A percentile compares a stretch with the other conserved stretches of the same genome.
These are phyloP conservation scores for Sebastes dallii DNA, from an alignment of 2,797 vertebrate genomes.

Conservation along the genomic window DNA sequence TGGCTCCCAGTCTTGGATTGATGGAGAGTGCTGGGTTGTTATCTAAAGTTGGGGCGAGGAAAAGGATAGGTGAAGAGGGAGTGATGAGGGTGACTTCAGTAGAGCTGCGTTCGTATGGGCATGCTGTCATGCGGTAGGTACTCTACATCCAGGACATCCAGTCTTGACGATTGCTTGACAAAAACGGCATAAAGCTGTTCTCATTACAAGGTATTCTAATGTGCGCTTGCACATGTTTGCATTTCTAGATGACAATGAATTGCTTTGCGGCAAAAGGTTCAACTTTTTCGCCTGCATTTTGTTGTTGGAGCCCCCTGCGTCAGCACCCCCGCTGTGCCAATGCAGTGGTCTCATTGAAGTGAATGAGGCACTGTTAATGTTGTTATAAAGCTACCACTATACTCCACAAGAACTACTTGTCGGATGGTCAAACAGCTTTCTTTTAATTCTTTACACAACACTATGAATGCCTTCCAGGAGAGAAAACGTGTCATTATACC, in stretches of 20 bases:
- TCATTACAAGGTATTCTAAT: not conserved
- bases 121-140: not conserved
- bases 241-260: not conserved
- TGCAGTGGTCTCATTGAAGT: not conserved
- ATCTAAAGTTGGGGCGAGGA: slow-evolving; percentile 63
- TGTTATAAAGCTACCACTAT: not conserved
- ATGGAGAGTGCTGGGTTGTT: slow-evolving; percentile 56
- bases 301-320: not conserved
- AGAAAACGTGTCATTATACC: not conserved
- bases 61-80: slow-evolving; percentile 49
- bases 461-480: not conserved
- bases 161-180: not conserved
- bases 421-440: not conserved
- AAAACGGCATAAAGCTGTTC: not conserved
- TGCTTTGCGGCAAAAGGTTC: not conserved
- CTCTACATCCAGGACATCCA: not conserved
- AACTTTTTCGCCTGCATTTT: not conserved
- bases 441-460: not conserved
- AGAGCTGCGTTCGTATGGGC: not conserved
- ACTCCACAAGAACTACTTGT: not conserved
- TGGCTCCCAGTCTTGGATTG: slow-evolving; percentile 40
- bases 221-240: not conserved
- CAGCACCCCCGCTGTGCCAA: not conserved
- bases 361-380: not conserved
- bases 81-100: slow-evolving; percentile 36